Conservation (phyloP, 2,113 vertebrate genomes). For the Pampusana beccarii region DNA sequence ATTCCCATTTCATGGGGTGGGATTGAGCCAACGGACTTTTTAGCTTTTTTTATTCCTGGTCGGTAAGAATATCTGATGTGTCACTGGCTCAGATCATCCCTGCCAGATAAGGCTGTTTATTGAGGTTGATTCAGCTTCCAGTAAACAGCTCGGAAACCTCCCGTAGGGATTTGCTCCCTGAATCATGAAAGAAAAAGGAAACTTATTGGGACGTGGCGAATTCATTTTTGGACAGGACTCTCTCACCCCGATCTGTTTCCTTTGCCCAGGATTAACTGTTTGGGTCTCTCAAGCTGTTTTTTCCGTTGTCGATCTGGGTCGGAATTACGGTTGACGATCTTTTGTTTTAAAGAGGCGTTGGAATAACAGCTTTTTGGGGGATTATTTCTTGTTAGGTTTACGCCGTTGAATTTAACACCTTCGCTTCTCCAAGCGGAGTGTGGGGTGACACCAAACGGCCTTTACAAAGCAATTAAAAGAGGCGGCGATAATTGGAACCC, state of each 20-base stretch:
- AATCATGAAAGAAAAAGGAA: accelerated
- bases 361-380: not conserved
- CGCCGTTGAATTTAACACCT: not conserved
- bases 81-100: not conserved
- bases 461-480: accelerated
- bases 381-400: not conserved
- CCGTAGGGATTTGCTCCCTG: not conserved
- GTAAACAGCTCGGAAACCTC: not conserved
- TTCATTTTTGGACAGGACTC: not conserved
- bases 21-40: not conserved
- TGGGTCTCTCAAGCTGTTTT: accelerated
- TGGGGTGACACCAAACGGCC: not conserved
- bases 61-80: not conserved
- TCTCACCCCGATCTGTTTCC: not conserved
- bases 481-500: not conserved
- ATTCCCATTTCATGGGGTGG: not conserved
- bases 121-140: not conserved
- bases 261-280: not conserved
- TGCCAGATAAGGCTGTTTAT: not conserved
- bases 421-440: accelerated
- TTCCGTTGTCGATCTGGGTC: not conserved
- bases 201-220: accelerated
- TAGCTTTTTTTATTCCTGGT: too few relatives aligned
- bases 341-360: not conserved
- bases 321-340: accelerated